Conservation (phyloP, 64 coral and sea anemone genomes). For the Stichodactyla helianthus region DNA sequence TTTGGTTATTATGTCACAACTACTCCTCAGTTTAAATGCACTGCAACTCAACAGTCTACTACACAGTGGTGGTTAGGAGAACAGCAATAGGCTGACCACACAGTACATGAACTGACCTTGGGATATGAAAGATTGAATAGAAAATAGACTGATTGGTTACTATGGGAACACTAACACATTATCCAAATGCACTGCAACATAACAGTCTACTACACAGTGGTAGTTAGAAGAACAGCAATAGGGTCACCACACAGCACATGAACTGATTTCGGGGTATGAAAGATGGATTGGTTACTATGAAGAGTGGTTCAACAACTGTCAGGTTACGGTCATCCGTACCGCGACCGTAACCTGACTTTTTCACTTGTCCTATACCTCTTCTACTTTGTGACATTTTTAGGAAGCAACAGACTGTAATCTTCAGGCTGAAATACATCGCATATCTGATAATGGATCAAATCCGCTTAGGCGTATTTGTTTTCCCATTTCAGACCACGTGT, state of each 20-base stretch:
- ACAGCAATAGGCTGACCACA: neutral
- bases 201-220: neutral
- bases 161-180: neutral
- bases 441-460: no score
- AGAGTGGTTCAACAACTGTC: no score
- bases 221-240: neutral
- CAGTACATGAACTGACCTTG: neutral
- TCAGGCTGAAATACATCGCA: no score
- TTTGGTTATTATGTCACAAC: neutral
- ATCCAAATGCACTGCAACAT: neutral
- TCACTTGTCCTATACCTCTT: no score
- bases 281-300: neutral
- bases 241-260: neutral
- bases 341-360: no score
- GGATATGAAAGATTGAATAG: no score
- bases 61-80: conserved; percentile 19
- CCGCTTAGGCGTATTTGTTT: no score
- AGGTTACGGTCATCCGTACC: no score
- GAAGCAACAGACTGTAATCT: no score
- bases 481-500: no score
- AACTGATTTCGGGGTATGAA: neutral
- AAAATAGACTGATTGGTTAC: no score
- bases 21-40: neutral
- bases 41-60: neutral
- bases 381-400: no score